A percentile compares a stretch with the other conserved stretches of the same genome.
These are phyloP conservation scores for Apteryx owenii DNA, from an alignment of 2,113 vertebrate species.

Conservation along the genomic window DNA sequence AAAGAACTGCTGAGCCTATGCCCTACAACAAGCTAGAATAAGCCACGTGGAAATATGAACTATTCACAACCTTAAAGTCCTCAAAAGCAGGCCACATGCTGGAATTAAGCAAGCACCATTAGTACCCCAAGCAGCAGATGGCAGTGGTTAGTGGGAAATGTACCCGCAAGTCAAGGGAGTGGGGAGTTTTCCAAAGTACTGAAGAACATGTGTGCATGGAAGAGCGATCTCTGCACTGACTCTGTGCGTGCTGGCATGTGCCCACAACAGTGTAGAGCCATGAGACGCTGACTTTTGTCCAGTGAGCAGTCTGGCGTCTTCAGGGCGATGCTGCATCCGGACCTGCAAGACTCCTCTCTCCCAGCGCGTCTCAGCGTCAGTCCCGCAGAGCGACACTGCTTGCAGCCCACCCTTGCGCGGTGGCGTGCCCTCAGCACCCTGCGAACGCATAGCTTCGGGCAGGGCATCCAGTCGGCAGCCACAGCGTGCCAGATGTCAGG, in stretches of 20 bases:
- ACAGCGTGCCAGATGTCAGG: not conserved
- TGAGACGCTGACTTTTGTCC: not conserved
- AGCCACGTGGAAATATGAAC: not conserved
- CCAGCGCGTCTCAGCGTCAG: not conserved
- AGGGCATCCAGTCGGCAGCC: no score
- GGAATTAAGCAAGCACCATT: not conserved
- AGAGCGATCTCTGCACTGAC: not conserved
- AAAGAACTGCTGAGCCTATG: not conserved
- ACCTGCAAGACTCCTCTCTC: not conserved
- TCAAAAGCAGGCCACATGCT: not conserved
- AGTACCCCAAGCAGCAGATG: not conserved
- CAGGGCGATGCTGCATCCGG: not conserved
- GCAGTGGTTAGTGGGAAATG: not conserved
- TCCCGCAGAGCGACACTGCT: not conserved
- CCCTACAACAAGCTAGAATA: not conserved
- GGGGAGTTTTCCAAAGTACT: not conserved
- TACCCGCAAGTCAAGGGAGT: not conserved
- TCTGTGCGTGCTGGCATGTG: accelerated
- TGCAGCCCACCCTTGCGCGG: no score
- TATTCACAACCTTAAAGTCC: not conserved
- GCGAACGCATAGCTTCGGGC: not conserved
- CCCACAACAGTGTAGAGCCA: not conserved
- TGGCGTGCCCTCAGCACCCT: no score
- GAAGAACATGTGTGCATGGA: not conserved
- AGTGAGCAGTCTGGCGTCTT: not conserved